A percentile compares a stretch with the other conserved stretches of the same genome.
These are phyloP conservation scores for Lutjanus campechanus DNA, from an alignment of 2,797 vertebrate genomes.

Conservation along the genomic window DNA sequence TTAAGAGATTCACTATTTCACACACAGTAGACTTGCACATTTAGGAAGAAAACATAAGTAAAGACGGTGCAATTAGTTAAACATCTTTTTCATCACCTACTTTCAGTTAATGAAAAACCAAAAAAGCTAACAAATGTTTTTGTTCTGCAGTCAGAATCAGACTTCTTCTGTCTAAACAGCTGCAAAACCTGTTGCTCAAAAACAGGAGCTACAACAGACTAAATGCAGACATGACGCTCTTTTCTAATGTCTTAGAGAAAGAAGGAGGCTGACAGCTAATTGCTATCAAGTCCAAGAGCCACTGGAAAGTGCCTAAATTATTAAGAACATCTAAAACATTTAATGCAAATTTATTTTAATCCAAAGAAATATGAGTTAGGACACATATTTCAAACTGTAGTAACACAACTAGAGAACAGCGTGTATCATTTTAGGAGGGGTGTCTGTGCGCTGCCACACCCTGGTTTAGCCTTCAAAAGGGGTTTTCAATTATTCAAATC, in stretches of 20 bases:
- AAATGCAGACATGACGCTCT: not conserved
- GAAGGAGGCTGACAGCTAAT: not conserved
- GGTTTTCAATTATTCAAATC: constrained; percentile 82
- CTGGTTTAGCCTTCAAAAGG: constrained; percentile 57
- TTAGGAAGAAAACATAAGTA: not conserved
- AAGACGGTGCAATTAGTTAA: not conserved
- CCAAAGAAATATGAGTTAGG: not conserved
- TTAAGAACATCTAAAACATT: constrained; percentile 8
- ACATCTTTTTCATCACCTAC: not conserved
- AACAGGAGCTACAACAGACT: not conserved
- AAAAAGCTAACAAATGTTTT: not conserved
- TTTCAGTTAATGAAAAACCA: not conserved
- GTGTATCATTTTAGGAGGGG: constrained; percentile 17
- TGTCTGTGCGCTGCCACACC: constrained; percentile 47
- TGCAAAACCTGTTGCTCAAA: not conserved
- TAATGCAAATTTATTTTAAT: not conserved
- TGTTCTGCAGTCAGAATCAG: not conserved
- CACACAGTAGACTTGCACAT: not conserved
- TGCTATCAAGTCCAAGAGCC: not conserved
- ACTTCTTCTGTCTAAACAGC: not conserved
- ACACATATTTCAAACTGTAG: not conserved
- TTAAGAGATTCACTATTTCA: not conserved
- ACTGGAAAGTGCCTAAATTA: constrained; percentile 15
- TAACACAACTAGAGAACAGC: not conserved
- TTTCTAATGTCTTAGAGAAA: not conserved